Percentiles rank a stretch among this genome's conserved stretches.
phyloP scores from a whole-genome alignment of 2,888 invertebrate genomes.

The Tridacna crocea region DNA sequence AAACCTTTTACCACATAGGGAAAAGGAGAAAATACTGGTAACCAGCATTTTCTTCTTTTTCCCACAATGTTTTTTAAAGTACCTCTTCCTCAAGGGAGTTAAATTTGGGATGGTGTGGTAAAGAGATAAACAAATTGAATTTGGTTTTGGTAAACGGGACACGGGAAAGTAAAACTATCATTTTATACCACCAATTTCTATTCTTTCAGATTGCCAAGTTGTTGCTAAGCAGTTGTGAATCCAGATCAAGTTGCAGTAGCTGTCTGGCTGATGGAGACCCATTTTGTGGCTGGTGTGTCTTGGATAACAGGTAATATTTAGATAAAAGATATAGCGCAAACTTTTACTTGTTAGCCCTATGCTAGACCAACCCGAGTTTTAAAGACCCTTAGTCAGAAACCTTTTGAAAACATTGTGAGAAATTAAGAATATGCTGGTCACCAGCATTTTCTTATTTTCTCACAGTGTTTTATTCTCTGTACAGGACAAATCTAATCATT shows the following conservation, averaged over 20 bases:
- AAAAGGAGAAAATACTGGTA: not conserved
- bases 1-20: no score
- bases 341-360: no score
- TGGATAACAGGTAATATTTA: conserved; percentile 79
- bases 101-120: no score
- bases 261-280: conserved; percentile 84
- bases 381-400: not conserved
- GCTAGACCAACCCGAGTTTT: not conserved
- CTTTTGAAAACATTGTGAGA: not conserved
- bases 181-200: no score
- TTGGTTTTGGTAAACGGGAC: no score
- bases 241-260: conserved; percentile 77
- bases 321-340: no score
- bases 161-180: no score
- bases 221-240: conserved; percentile 79
- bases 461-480: not conserved
- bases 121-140: no score
- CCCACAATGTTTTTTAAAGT: not conserved
- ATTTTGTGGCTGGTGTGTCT: conserved; percentile 85
- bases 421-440: not conserved
- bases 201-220: conserved; percentile 79
- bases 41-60: not conserved
- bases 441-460: not conserved
- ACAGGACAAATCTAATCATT: no score
- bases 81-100: no score